phyloP scores from a whole-genome alignment of 1,140 invertebrate genomes.

The Lanistes nyassanus region DNA sequence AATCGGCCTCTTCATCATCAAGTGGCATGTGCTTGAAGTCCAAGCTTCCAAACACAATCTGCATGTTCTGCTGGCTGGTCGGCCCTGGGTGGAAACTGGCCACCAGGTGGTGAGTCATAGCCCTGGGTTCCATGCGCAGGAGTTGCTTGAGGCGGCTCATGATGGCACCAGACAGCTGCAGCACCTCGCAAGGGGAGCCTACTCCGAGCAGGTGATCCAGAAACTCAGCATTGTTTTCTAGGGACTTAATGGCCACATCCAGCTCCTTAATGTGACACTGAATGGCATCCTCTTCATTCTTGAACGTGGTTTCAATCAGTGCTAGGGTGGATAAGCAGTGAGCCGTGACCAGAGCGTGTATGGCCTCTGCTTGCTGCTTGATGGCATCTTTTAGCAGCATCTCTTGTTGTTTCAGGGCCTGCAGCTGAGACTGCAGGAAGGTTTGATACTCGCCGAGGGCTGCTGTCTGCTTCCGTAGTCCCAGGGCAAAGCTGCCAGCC shows the following conservation, averaged over 20 bases:
- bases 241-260: slow-evolving; percentile 34
- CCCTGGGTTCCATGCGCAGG: slow-evolving; percentile 45
- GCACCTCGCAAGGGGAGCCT: slow-evolving; percentile 53
- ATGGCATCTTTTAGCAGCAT: slow-evolving; percentile 32
- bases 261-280: slow-evolving; percentile 38
- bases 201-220: slow-evolving; percentile 41
- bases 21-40: slow-evolving; percentile 37
- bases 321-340: slow-evolving; percentile 37
- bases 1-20: slow-evolving; percentile 32
- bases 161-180: slow-evolving; percentile 44
- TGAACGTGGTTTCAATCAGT: slow-evolving; percentile 33
- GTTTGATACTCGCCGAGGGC: slow-evolving; percentile 42
- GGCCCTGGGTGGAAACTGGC: slow-evolving; percentile 42
- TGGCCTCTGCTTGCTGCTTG: slow-evolving; percentile 45
- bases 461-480: slow-evolving; percentile 42
- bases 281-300: slow-evolving; percentile 39
- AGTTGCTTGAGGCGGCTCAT: slow-evolving; percentile 50
- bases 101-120: slow-evolving; percentile 44
- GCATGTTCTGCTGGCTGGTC: slow-evolving; percentile 42
- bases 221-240: slow-evolving; percentile 44
- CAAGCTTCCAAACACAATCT: slow-evolving; percentile 51
- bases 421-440: slow-evolving; percentile 45
- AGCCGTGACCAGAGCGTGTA: slow-evolving; percentile 57
- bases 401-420: slow-evolving; percentile 38
- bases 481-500: slow-evolving; percentile 42